A percentile compares a stretch with the other conserved stretches of the same genome.
Conservation (phyloP, 2,888 invertebrate genomes). For the Lycaena phlaeas region DNA sequence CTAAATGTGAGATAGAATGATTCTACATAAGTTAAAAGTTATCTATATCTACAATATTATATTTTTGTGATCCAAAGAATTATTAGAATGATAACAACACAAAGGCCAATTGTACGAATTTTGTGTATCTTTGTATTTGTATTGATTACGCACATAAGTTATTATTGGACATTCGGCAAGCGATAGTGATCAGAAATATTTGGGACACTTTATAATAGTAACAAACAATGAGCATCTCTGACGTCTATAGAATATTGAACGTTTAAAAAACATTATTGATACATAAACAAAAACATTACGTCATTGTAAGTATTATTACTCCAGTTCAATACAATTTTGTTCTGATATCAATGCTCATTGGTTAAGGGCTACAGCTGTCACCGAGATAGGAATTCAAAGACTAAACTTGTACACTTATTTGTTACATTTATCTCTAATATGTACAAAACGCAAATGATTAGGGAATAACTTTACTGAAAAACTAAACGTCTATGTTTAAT, state of each 20-base stretch:
- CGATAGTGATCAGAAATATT: not conserved
- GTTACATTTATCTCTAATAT: conserved; percentile 55
- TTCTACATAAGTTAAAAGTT: not conserved
- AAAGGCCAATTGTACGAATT: too few relatives aligned
- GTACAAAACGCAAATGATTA: conserved; percentile 47
- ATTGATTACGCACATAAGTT: too few relatives aligned
- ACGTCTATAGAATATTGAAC: too few relatives aligned
- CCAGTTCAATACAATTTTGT: too few relatives aligned
- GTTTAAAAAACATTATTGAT: too few relatives aligned
- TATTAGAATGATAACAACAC: too few relatives aligned
- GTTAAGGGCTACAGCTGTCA: not conserved
- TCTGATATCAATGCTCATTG: too few relatives aligned
- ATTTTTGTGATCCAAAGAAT: not conserved
- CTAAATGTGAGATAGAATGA: conserved; percentile 2
- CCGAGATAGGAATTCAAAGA: conserved; percentile 10
- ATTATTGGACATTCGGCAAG: not conserved
- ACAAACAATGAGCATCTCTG: too few relatives aligned
- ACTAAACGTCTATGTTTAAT: conserved; percentile 3
- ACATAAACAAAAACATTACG: too few relatives aligned
- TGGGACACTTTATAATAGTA: not conserved
- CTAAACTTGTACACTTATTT: conserved; percentile 24
- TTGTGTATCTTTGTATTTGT: too few relatives aligned
- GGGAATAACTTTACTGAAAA: not conserved
- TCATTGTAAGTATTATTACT: too few relatives aligned
- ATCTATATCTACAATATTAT: not conserved